These are phyloP conservation scores for Dascillus cervinus DNA, from an alignment of 2,888 invertebrate genomes.

Conservation along the genomic window DNA sequence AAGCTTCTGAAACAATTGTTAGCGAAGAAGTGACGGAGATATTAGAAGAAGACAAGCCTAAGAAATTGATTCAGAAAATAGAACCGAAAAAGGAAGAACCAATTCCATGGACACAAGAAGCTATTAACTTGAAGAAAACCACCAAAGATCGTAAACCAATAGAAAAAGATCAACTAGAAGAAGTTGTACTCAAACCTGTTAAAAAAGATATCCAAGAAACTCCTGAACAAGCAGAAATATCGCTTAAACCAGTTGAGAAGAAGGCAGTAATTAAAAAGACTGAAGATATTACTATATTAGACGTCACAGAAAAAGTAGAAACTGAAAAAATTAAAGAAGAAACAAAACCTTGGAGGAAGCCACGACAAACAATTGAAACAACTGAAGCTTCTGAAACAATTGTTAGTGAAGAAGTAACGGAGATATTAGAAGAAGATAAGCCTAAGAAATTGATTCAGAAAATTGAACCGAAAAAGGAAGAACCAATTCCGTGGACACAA, in stretches of 20 bases:
- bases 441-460: conserved; percentile 8
- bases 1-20: conserved; percentile 31
- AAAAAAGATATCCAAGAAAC: conserved; percentile 11
- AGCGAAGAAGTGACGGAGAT: conserved; percentile 27
- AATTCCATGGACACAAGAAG: conserved; percentile 41
- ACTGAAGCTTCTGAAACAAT: conserved; percentile 25
- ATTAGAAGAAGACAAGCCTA: conserved; percentile 27
- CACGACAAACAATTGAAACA: conserved; percentile 25
- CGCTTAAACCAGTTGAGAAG: conserved; percentile 32
- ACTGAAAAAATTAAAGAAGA: conserved; percentile 11
- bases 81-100: conserved; percentile 23
- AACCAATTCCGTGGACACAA: conserved; percentile 47
- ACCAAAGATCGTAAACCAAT: conserved; percentile 38
- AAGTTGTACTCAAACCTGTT: conserved; percentile 24
- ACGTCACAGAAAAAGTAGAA: conserved; percentile 22
- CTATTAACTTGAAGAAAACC: conserved; percentile 44
- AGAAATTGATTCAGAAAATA: conserved; percentile 17
- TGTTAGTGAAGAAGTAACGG: conserved; percentile 23
- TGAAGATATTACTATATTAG: conserved; percentile 44
- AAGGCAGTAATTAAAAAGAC: conserved; percentile 8
- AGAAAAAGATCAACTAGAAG: conserved; percentile 27
- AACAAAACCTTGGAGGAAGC: conserved; percentile 13
- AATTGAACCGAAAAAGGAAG: conserved; percentile 20
- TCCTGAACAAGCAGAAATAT: conserved; percentile 20
- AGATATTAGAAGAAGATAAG: conserved; percentile 22